These are phyloP conservation scores for Geodia barretti DNA, from an alignment of 37 sponge, comb jelly and placozoan species.

Conservation along the genomic window DNA sequence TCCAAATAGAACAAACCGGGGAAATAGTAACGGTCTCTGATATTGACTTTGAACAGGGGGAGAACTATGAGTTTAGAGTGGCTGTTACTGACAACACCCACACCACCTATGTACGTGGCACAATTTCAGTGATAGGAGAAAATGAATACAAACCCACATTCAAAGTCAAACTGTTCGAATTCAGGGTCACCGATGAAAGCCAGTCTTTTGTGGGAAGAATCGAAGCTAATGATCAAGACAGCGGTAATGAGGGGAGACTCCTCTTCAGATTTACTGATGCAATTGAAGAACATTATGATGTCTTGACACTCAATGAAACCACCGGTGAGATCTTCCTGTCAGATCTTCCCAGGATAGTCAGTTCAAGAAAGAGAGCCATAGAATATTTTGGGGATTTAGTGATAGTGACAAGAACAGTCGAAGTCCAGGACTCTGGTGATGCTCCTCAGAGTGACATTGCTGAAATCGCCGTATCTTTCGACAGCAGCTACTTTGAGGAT, in stretches of 20 bases:
- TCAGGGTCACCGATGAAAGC: neutral
- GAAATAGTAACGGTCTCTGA: constrained; percentile 6
- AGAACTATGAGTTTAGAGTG: constrained; percentile 15
- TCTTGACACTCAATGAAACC: constrained; percentile 9
- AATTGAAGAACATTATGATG: neutral
- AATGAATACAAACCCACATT: constrained; percentile 52
- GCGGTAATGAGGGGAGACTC: constrained; percentile 19
- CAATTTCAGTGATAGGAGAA: constrained; percentile 28
- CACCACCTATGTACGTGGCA: constrained; percentile 2
- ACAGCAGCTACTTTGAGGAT: neutral
- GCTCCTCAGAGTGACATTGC: neutral
- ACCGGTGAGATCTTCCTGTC: constrained; percentile 35
- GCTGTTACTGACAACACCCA: constrained; percentile 29
- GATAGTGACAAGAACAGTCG: neutral
- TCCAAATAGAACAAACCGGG: constrained; percentile 25
- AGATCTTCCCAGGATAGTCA: neutral
- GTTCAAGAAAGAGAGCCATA: neutral
- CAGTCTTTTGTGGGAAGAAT: constrained; percentile 25
- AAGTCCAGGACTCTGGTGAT: neutral
- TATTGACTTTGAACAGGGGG: constrained; percentile 15
- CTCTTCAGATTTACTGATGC: constrained; percentile 14
- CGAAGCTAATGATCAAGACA: constrained; percentile 48
- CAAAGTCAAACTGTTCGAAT: neutral
- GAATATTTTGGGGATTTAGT: neutral
- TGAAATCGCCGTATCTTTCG: neutral